A percentile compares a stretch with the other conserved stretches of the same genome.
Conservation (phyloP, 1,140 invertebrate species). For the Listronotus oregonensis region DNA sequence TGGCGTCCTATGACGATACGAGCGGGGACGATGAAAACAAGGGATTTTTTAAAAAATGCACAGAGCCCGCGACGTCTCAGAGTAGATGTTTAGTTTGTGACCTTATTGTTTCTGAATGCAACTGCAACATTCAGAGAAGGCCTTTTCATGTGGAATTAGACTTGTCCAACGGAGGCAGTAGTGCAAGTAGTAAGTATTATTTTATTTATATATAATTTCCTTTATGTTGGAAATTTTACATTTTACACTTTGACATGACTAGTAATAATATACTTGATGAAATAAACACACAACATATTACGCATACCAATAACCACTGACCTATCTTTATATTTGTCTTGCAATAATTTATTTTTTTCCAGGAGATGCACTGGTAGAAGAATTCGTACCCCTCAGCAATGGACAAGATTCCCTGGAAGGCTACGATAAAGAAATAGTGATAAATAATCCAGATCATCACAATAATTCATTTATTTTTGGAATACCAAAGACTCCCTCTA, state of each 20-base stretch:
- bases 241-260: no score
- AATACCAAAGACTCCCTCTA: slow-evolving; percentile 27
- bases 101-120: slow-evolving; percentile 33
- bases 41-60: slow-evolving; percentile 35
- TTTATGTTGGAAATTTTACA: no score
- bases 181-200: slow-evolving; percentile 22
- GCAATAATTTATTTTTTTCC: slow-evolving; percentile 19
- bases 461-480: slow-evolving; percentile 26
- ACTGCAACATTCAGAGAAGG: slow-evolving; percentile 32
- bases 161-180: slow-evolving; percentile 34
- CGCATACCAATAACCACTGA: no score
- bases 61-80: slow-evolving; percentile 15
- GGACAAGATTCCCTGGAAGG: slow-evolving; percentile 20
- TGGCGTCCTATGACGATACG: slow-evolving; percentile 45
- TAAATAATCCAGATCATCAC: slow-evolving; percentile 19
- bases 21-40: slow-evolving; percentile 42
- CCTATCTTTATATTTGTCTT: no score
- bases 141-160: slow-evolving; percentile 27
- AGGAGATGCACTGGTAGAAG: slow-evolving; percentile 20
- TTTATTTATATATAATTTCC: slow-evolving; percentile 2
- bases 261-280: no score
- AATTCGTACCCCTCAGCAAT: slow-evolving; percentile 23
- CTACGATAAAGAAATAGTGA: slow-evolving; percentile 22
- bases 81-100: slow-evolving; percentile 31
- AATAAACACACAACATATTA: no score